Evolutionary conservation across 92 coral and sea anemone species (phyloP).

Genomic region (Porites rus): DNA sequence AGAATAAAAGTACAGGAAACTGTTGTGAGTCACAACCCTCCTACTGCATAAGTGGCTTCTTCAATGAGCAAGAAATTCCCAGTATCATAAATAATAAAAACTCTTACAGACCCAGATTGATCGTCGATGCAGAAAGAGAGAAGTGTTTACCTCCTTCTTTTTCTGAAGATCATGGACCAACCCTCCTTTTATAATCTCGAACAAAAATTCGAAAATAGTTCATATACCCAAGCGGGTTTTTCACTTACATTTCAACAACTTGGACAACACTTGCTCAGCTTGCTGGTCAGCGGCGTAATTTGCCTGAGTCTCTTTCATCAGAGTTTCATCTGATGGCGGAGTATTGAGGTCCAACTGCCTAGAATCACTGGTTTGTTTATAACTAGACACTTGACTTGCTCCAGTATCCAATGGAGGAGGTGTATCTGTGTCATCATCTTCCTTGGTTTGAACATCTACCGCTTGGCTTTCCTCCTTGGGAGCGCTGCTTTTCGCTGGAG

Average conservation of each 20-base stretch:
- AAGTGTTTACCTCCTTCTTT: too few species aligned
- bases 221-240: background rate
- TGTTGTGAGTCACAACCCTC: too few species aligned
- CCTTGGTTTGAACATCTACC: background rate
- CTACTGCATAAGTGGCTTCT: too few species aligned
- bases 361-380: slow-evolving; percentile 13
- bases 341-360: slow-evolving; percentile 2
- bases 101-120: too few species aligned
- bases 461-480: background rate
- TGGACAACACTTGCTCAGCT: slow-evolving; percentile 11
- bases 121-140: too few species aligned
- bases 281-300: slow-evolving; percentile 46
- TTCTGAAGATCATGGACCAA: too few species aligned
- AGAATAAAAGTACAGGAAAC: too few species aligned
- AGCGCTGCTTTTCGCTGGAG: background rate
- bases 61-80: too few species aligned
- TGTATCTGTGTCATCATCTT: background rate
- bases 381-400: background rate
- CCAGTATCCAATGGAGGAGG: slow-evolving; percentile 13
- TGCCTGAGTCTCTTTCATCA: slow-evolving; percentile 12
- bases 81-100: too few species aligned
- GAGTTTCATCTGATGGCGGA: slow-evolving; percentile 25
- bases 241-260: slow-evolving; percentile 14
- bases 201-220: background rate
- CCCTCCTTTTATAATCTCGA: too few species aligned